Evolutionary conservation across 2,888 invertebrate genomes (phyloP).

Genomic region (Phragmatobia fuliginosa): DNA sequence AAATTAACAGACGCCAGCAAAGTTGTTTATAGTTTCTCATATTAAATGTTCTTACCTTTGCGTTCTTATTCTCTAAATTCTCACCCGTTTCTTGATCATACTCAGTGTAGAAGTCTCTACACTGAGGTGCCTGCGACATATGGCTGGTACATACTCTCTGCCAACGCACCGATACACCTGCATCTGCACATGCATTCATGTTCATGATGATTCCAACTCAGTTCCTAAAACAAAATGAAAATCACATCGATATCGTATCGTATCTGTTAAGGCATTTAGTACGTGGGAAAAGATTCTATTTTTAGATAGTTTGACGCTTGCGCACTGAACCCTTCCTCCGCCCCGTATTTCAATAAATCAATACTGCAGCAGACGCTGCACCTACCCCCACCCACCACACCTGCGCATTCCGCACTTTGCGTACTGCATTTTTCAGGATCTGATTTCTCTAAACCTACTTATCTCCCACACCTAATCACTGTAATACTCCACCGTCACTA

Average conservation of each 20-base stretch:
- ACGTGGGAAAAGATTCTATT: background rate
- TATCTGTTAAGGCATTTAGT: background rate
- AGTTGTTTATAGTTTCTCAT: too few species aligned
- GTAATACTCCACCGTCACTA: background rate
- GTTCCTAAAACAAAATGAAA: constrained; percentile 86
- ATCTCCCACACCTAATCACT: background rate
- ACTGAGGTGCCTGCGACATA: constrained; percentile 66
- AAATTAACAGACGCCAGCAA: too few species aligned
- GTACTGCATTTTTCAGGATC: background rate
- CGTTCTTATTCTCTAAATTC: constrained; percentile 80
- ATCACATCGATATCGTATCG: background rate
- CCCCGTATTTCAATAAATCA: background rate
- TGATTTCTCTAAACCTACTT: background rate
- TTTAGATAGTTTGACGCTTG: background rate
- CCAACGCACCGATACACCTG: constrained; percentile 91
- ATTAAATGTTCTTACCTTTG: constrained; percentile 70
- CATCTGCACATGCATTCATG: constrained; percentile 95
- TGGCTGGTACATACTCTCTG: constrained; percentile 83
- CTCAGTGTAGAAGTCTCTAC: constrained; percentile 70
- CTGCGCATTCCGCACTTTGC: background rate
- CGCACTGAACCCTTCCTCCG: background rate
- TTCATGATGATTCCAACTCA: constrained; percentile 95
- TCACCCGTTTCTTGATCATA: constrained; percentile 70
- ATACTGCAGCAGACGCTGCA: background rate
- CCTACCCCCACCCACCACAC: background rate